Base-by-base conservation (phyloP, 2,797 vertebrate species). In the Pseudopleuronectes americanus region DNA sequence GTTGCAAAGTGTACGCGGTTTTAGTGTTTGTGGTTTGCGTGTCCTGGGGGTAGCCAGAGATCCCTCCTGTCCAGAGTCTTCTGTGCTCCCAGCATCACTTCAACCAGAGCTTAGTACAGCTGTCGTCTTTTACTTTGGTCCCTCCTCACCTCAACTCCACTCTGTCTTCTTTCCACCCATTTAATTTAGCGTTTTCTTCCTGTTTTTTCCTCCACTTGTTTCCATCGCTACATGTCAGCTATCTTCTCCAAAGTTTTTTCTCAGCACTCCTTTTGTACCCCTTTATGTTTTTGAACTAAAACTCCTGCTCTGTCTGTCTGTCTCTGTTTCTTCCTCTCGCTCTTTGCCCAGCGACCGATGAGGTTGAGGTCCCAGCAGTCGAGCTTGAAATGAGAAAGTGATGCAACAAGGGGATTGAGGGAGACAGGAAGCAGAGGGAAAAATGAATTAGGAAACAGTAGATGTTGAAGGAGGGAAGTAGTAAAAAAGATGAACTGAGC, bases 361-460 rank as follows among this genome's bases (percentile, higher is more conserved):
- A 84, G 73, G 65, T 70, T 76, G 65, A 67, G 59, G 69, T 84
- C 72, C 85, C 47, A 1, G 81, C 87, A 92, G 83, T 83, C 54
- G 36, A 85, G 90, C 88, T 87, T 91, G 85, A 90, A 92, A 93
- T 92, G 84, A 89, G 89, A 92, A 89, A 80, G 70, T 80, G 81
- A 79, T 10, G 70, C 84, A 86, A 86, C 57, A 59, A 65, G 59
- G 64, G 67, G 81, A 77, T 80, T 23, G 43, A 75, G 66, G 38
- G 80, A 74, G 49, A 52, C 61, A 68, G 77, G 53, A 64, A 68
- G 72, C 21, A 28, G 38, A 47, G 43, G 24, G 75, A 70, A 81
- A 57, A 77, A 65, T 77, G 66, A 84, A 64, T 74, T 55, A 77
- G 77, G 62, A 76, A 59, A 80, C 28, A 57, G 63, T 62, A 33